Evolutionary conservation across 2,113 vertebrate genomes (phyloP), one percentile per base, ranked within the genome.

Genomic region (Sapajus apella): DNA sequence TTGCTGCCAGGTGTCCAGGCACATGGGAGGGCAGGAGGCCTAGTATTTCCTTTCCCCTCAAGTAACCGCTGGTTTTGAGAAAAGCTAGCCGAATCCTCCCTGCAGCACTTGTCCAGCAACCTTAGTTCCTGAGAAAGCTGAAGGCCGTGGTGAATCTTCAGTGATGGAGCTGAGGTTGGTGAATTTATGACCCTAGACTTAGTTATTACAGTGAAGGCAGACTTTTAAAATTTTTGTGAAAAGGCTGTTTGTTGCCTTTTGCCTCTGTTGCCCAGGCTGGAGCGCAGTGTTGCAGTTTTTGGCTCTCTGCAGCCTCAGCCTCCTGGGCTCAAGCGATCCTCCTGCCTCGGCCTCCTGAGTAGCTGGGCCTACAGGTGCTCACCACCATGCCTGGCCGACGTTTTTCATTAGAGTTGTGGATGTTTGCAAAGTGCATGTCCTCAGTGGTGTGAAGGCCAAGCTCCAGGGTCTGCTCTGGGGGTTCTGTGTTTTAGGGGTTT

Each of bases 341-440:
- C 27, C 61, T 1, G 12, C 61, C 32, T 68, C 16, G 7, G 32
- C 66, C 66, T 68, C 32, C 66, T 3, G 1, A 17, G 61, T 64
- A 68, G 32, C 66, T 35, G 16, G 16, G 32, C 35, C 7, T 68
- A 18, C 32, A 35, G 32, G 66, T 35, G 61, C 35, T 32, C 3
- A 3, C 66, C 66, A 18, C 16, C 66, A n/a, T 35, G 16, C 32
- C 66, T 35, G 66, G 6, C 66, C 2, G 27, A 23, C 16, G 6
- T 79, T 70, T 30, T 27, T 21, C 35, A 6, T 55, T 8, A 18
- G 80, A 0, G 3, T 27, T 27, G 64, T 18, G 12, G 56, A 14
- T 25, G 50, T 23, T 2, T 20, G 23, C 37, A 3, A 2, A 2
- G 0, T 3, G 64, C 23, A 11, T 1, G 58, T 20, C 21, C 25